Evolutionary conservation across 2,888 invertebrate genomes (phyloP), one percentile per base, ranked within the genome.

Genomic region (Brachynemurus nebulosus): DNA sequence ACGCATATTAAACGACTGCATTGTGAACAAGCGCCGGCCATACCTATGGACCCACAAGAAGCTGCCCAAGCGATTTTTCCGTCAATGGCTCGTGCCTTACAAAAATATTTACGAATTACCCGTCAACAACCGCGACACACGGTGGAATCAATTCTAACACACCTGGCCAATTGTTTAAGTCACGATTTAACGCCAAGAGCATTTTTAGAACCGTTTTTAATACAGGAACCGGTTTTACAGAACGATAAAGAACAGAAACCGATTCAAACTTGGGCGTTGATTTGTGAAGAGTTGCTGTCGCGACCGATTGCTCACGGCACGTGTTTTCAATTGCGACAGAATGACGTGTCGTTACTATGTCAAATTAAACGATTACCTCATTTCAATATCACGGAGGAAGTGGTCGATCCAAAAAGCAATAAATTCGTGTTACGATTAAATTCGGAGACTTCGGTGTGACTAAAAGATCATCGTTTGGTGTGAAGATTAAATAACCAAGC

Each of bases 1-100:
- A 92, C 95, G 9, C 96, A 97, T 59, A 92, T 98, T 51, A 85
- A 90, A 56, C 72, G 95, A 27, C 76, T 93, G 49, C 68, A 77
- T 51, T 74, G 76, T 47, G 78, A 76, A 52, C 71, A 75, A 6
- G 78, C 83, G 21, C 81, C 88, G 0, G 84, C 88, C 0, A 77
- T 85, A 47, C 84, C 86, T 0, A 81, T 98, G 70, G 92, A 95
- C 59, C 86, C 96, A 0, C 80, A 89, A 55, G 96, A 96, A 67
- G 96, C 97, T 3, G 97, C 97, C 0, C 91, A 93, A 62, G 92
- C 96, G 0, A 91, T 98, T 45, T 97, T 98, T 61, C 96, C 96
- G 2, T 92, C 93, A 6, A 82, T 98, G 72, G 92, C 96, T 0
- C 76, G 95, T 45, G 89, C 97, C 2, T 69, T 98, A 50, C 96